Evolutionary conservation across 1,140 invertebrate species (phyloP), one percentile per base, ranked within the genome.

Genomic region (Penaeus japonicus): DNA sequence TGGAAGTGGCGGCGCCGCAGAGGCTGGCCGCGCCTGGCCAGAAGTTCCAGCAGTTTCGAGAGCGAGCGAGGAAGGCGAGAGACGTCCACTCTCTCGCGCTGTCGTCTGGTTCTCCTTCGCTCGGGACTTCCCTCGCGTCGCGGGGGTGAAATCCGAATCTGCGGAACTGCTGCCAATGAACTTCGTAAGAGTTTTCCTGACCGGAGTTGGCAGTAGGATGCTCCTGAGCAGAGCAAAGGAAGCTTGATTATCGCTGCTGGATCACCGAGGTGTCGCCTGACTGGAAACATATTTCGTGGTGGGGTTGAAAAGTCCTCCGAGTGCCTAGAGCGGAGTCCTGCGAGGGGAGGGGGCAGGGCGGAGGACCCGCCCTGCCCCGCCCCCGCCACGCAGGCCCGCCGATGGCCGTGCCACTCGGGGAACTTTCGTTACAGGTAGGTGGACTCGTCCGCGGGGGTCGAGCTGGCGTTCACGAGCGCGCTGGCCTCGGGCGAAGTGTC

Each of bases 351-450:
- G 53, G 65, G 73, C 27, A 55, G 35, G 57, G 85, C 35, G 32
- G 80, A 35, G 30, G 54, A 32, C 53, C 24, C 55, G 35, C 35
- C 55, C 80, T 88, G 80, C 55, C 54, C 53, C 81, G n/a, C 70
- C 80, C 81, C 80, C 75, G 87, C 35, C 55, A 35, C 55, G 35
- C 80, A 53, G 53, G n/a, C 70, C 62, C 65, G 30, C 80, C 80
- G 59, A 35, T 79, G 78, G 75, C 53, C 27, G 79, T n/a, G 62
- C 80, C 80, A 83, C 79, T 27, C 53, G 47, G 15, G 24, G 87
- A 75, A 88, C 54, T 62, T 59, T 32, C 17, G 70, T 83, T 54
- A 87, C 59, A 88, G 87, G 81, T 88, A 88, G 7, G 87, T 88
- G 1, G 87, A 88, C 47, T 88, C 87, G 79, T 88, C 87, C 70